Conservation (phyloP, 2,888 invertebrate species). For the Diarsia mendica region DNA sequence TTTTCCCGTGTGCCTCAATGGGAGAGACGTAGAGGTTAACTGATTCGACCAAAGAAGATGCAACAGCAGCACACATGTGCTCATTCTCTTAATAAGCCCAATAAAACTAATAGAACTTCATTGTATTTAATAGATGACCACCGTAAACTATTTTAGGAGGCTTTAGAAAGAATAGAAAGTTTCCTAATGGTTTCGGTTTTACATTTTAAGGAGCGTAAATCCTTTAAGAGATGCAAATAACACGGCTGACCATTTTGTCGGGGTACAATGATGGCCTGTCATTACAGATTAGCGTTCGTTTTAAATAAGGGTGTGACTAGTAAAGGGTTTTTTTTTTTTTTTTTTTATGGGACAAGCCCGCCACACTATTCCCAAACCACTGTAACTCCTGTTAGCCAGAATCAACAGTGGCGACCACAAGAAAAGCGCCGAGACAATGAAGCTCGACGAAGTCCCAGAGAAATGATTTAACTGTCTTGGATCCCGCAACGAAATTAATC, state of each 20-base stretch:
- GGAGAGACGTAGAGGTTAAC: conserved; percentile 86
- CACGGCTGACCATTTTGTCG: conserved; percentile 56
- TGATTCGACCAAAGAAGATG: conserved; percentile 84
- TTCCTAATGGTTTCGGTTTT: conserved; percentile 1
- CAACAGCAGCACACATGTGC: conserved; percentile 74
- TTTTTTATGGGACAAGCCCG: too few species aligned
- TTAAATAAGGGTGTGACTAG: conserved; percentile 82
- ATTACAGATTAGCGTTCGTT: conserved; percentile 75
- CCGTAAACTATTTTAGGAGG: conserved; percentile 63
- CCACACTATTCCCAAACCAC: too few species aligned
- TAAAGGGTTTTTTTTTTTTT: too few species aligned
- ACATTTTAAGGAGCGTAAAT: conserved; percentile 35
- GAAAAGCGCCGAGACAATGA: too few species aligned
- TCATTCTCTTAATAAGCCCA: conserved; percentile 81
- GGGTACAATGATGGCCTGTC: conserved; percentile 68
- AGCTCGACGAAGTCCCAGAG: too few species aligned
- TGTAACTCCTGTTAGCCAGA: too few species aligned
- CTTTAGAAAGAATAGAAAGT: conserved; percentile 58
- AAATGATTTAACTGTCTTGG: too few species aligned
- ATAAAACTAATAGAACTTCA: conserved; percentile 83
- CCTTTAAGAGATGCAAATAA: conserved; percentile 52
- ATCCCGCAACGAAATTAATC: too few species aligned
- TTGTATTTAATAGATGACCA: conserved; percentile 73
- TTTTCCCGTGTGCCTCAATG: conserved; percentile 86
- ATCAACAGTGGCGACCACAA: too few species aligned